A percentile compares a stretch with the other conserved stretches of the same genome.
Conservation (phyloP, 1,140 invertebrate genomes). For the Ectropis grisescens region DNA sequence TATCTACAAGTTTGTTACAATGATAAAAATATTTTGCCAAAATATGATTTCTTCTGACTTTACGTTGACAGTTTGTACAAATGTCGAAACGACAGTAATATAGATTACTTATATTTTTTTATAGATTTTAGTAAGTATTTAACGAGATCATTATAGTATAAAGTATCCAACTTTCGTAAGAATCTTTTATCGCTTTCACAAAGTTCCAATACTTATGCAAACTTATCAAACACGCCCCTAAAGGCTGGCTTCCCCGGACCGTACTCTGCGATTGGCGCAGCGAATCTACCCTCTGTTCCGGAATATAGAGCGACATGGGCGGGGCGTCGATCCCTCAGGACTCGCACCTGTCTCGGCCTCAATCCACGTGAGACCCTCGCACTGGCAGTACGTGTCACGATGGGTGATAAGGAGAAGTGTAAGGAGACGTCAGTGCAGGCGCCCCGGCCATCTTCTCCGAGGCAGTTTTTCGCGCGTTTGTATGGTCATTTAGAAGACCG, state of each 20-base stretch:
- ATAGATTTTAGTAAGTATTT: no score
- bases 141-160: no score
- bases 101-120: no score
- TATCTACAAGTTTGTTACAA: neutral
- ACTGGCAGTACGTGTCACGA: slow-evolving; percentile 30
- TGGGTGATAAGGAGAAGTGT: slow-evolving; percentile 21
- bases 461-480: slow-evolving; percentile 76
- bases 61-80: no score
- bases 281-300: slow-evolving; percentile 17
- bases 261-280: slow-evolving; percentile 31
- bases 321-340: slow-evolving; percentile 20
- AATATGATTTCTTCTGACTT: neutral
- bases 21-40: no score
- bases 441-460: slow-evolving; percentile 73
- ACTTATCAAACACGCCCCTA: no score
- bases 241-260: slow-evolving; percentile 19
- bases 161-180: no score
- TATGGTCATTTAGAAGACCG: slow-evolving; percentile 74
- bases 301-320: slow-evolving; percentile 26
- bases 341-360: slow-evolving; percentile 35
- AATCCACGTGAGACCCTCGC: slow-evolving; percentile 37
- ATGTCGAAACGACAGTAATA: no score
- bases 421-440: slow-evolving; percentile 23
- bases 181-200: no score
- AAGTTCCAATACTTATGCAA: no score